Evolutionary conservation across 2,113 vertebrate species (phyloP), one percentile per base, ranked within the genome.

Genomic region (Leucosticte australis): DNA sequence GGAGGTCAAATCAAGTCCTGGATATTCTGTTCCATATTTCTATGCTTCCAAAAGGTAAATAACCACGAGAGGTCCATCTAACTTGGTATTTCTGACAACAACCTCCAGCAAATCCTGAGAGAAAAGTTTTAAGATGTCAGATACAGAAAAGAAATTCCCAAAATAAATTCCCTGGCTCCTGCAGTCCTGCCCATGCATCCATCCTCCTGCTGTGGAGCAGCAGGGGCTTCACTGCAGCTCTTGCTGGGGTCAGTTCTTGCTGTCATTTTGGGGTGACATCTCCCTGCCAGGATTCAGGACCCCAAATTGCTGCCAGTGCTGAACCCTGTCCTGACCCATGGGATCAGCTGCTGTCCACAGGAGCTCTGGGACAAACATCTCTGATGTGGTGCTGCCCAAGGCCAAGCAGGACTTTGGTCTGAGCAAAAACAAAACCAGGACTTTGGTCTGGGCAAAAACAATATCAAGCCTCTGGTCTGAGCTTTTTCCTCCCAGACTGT

Each of bases 31-130:
- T 83, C n/a, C 22, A 1, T 22, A 59, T 30, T 22, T 69, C 26
- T 11, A 3, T 7, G 28, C 9, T 47, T 24, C 16, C 52, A 46
- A 41, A 2, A 64, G 30, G 31, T 22, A 82, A 69, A 64, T 1
- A 56, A n/a, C 19, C 52, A 47, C 0, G 0, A 50, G 33, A 78
- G 15, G 18, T 39, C 24, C 24, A 41, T n/a, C 22, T 62, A 57
- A 15, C 27, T 5, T 41, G 7, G 9, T 31, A 21, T 50, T 56
- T 55, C 33, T n/a, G n/a, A 33, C 10, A 39, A 49, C 18, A 35
- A 77, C 21, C 16, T 68, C 21, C 50, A 52, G 22, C 22, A 83
- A 50, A 55, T 39, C 33, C 42, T 0, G 1, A 53, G n/a, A 71
- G 47, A 46, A 67, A 76, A 42, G 3, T 35, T 83, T 53, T 42